A percentile compares a stretch with the other conserved stretches of the same genome.
phyloP scores from a whole-genome alignment of 2,113 vertebrate species.

The Bagarius yarrelli region DNA sequence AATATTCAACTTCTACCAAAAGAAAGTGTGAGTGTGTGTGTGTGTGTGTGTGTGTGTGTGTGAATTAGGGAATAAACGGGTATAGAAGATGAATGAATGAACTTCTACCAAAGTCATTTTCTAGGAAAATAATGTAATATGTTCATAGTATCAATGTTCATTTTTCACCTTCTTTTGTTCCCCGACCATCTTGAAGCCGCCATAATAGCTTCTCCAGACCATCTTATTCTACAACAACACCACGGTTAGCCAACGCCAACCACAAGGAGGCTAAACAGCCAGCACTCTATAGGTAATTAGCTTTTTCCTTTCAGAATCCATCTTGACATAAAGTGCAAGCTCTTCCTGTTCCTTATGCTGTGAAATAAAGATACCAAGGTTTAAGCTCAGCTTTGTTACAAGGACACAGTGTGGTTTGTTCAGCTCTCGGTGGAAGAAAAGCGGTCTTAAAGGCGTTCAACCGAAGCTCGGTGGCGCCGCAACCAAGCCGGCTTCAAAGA shows the following conservation, averaged over 20 bases:
- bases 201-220: slow-evolving; percentile 5
- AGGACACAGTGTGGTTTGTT: not conserved
- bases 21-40: too few species aligned
- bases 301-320: slow-evolving; percentile 2
- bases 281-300: slow-evolving; percentile 20
- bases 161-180: not conserved
- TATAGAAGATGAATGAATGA: too few species aligned
- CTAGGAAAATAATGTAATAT: too few species aligned
- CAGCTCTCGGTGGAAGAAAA: not conserved
- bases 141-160: too few species aligned
- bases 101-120: too few species aligned
- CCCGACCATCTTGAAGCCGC: not conserved
- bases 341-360: not conserved
- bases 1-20: too few species aligned
- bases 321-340: slow-evolving; percentile 6
- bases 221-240: not conserved
- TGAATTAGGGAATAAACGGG: too few species aligned
- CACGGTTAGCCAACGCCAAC: slow-evolving; percentile 1
- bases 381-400: not conserved
- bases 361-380: not conserved
- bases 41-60: too few species aligned
- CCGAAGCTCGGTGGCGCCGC: not conserved
- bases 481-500: not conserved
- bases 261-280: not conserved
- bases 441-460: not conserved